phyloP scores from a whole-genome alignment of 2,888 invertebrate species.

The Sthenelais limicola region DNA sequence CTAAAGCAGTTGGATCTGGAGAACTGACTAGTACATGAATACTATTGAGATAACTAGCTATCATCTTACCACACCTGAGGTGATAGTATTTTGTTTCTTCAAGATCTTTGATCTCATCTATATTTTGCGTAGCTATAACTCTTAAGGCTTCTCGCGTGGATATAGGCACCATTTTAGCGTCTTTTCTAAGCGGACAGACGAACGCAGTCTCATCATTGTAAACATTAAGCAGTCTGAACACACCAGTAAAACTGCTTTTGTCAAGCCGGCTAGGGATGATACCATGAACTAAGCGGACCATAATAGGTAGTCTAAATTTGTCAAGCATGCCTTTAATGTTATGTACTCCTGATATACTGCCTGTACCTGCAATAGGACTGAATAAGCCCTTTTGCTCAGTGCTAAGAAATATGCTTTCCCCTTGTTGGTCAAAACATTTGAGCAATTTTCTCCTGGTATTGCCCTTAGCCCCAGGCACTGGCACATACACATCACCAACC shows the following conservation, averaged over 20 bases:
- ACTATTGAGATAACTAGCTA: conserved; percentile 68
- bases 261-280: conserved; percentile 80
- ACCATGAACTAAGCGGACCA: conserved; percentile 92
- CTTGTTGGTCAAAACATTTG: conserved; percentile 88
- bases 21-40: conserved; percentile 65
- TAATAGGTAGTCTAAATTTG: conserved; percentile 88
- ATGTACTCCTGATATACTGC: conserved; percentile 95
- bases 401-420: conserved; percentile 86
- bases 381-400: conserved; percentile 92
- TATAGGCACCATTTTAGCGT: conserved; percentile 80
- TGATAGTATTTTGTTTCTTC: conserved; percentile 57
- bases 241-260: conserved; percentile 62
- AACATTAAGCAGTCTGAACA: conserved; percentile 66
- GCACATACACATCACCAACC: conserved; percentile 59
- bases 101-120: conserved; percentile 55
- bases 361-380: conserved; percentile 92
- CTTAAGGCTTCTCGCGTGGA: conserved; percentile 90
- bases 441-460: conserved; percentile 76
- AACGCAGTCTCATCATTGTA: conserved; percentile 69
- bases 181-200: conserved; percentile 64
- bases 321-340: conserved; percentile 89
- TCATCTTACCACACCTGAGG: conserved; percentile 63
- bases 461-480: conserved; percentile 48
- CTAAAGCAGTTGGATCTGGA: conserved; percentile 54
- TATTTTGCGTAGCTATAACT: conserved; percentile 77